Conservation (phyloP, 2,113 vertebrate genomes). For the Microtus pennsylvanicus region DNA sequence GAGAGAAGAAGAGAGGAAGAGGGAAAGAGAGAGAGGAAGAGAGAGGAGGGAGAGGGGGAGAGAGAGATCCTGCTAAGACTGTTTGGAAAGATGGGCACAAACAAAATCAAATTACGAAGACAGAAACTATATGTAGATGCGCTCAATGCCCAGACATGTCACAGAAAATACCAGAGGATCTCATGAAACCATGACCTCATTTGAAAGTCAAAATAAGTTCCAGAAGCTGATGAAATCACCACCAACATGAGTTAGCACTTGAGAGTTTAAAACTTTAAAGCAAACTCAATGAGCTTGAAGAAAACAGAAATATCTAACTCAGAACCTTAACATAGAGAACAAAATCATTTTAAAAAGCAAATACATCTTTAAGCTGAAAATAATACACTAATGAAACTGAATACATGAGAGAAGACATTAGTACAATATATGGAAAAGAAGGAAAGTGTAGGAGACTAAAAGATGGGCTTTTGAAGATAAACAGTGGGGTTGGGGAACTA, state of each 20-base stretch:
- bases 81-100: neutral
- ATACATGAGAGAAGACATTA: neutral
- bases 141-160: neutral
- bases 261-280: neutral
- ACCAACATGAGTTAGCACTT: neutral
- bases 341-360: neutral
- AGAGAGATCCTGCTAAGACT: neutral
- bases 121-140: neutral
- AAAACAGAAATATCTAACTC: neutral
- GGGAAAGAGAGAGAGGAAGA: too few species aligned
- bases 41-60: neutral
- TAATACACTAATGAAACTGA: neutral
- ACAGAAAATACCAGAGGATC: neutral
- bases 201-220: neutral
- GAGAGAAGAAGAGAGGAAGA: accelerated
- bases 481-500: neutral
- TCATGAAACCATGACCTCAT: neutral
- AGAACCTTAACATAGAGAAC: neutral
- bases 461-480: neutral
- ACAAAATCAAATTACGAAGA: neutral
- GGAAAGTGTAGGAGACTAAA: neutral
- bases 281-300: neutral
- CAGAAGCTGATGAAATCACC: neutral
- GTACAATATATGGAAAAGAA: neutral
- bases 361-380: neutral